Percentiles rank a stretch among this genome's conserved stretches.
phyloP scores from a whole-genome alignment of 2,113 vertebrate species.

The Spea multiplicata region DNA sequence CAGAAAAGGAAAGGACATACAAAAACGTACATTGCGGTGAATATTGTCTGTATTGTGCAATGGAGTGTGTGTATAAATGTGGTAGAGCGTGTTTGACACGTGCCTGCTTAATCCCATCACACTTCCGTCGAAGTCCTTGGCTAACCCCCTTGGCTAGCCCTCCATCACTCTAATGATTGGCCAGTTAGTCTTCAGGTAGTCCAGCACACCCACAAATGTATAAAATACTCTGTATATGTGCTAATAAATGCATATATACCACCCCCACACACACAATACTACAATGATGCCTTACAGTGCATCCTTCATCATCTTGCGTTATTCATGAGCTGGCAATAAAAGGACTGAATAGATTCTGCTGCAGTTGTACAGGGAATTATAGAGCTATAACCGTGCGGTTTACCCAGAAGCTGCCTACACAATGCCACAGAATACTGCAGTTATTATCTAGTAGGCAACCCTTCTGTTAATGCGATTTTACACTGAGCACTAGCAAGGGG shows the following conservation, averaged over 20 bases:
- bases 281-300: neutral
- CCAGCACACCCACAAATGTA: neutral
- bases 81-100: too few relatives aligned
- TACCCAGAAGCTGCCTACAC: neutral
- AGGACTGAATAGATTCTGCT: neutral
- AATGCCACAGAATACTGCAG: neutral
- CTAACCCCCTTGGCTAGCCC: neutral
- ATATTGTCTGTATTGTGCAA: too few relatives aligned
- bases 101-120: too few relatives aligned
- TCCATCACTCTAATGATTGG: neutral
- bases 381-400: neutral
- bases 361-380: neutral
- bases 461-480: too few relatives aligned
- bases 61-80: too few relatives aligned
- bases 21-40: too few relatives aligned
- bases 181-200: neutral
- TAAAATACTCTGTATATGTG: neutral
- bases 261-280: neutral
- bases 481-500: neutral
- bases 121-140: too few relatives aligned
- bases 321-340: slow-evolving; percentile 3
- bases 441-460: neutral
- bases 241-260: neutral
- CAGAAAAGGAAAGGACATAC: too few relatives aligned
- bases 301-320: slow-evolving; percentile 1